phyloP scores from a whole-genome alignment of 2,888 invertebrate genomes.

The Neocrepidodera transversa region DNA sequence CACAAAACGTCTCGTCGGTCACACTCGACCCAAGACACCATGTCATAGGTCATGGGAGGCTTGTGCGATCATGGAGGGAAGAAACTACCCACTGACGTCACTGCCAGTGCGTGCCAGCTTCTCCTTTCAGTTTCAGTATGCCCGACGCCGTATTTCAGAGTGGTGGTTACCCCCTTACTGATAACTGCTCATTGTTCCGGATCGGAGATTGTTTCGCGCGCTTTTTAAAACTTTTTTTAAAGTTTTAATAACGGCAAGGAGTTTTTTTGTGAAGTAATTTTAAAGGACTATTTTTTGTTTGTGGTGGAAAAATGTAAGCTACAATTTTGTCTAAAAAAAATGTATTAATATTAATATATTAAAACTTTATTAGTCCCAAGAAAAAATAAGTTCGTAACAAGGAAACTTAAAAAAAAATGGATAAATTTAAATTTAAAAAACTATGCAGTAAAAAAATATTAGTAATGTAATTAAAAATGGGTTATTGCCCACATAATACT shows the following conservation, averaged over 20 bases:
- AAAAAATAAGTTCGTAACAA: too few relatives aligned
- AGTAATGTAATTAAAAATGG: too few relatives aligned
- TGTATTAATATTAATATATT: too few relatives aligned
- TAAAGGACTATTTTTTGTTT: too few relatives aligned
- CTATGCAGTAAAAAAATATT: too few relatives aligned
- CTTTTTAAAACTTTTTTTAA: background rate
- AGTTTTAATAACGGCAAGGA: background rate
- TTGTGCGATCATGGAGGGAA: constrained; percentile 1
- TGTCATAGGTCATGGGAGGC: constrained; percentile 8
- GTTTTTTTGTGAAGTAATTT: background rate
- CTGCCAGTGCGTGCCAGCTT: constrained; percentile 29
- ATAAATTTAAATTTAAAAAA: too few relatives aligned
- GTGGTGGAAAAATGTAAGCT: too few relatives aligned
- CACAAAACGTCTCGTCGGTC: background rate
- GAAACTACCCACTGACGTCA: constrained; percentile 42
- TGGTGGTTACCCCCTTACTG: constrained; percentile 15
- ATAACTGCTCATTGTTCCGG: constrained; percentile 11
- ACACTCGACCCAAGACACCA: background rate
- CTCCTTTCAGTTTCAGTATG: constrained; percentile 47
- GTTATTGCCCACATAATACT: too few relatives aligned
- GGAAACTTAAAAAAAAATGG: too few relatives aligned
- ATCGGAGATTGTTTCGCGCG: constrained; percentile 5
- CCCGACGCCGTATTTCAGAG: constrained; percentile 39
- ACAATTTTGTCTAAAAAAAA: too few relatives aligned
- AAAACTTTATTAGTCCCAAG: too few relatives aligned